Conservation (phyloP, 2,113 vertebrate genomes). For the Aegotheles bennettii region DNA sequence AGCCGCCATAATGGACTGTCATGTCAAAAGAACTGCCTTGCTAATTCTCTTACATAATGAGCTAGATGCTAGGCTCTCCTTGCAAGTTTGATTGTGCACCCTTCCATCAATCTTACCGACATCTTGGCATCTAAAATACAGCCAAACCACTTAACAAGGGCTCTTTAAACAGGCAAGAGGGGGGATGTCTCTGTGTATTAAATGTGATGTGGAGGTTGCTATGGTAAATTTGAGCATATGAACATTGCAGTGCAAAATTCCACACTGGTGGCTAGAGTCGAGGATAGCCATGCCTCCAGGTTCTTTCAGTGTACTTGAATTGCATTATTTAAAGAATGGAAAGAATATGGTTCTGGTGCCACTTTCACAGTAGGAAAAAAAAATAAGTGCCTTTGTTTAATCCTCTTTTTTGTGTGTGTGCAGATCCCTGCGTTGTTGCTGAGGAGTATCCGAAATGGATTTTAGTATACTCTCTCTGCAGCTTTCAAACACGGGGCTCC, state of each 20-base stretch:
- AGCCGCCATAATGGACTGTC: slow-evolving; percentile 71
- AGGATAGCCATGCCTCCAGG: slow-evolving; percentile 1
- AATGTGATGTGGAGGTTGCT: slow-evolving; percentile 63
- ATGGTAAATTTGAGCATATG: slow-evolving; percentile 56
- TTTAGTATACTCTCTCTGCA: not conserved
- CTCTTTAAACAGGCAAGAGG: slow-evolving; percentile 63
- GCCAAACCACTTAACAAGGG: slow-evolving; percentile 61
- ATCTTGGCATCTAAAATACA: slow-evolving; percentile 66
- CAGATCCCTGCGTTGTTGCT: not conserved
- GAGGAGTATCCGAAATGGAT: not conserved
- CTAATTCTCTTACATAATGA: slow-evolving; percentile 70
- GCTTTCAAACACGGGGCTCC: not conserved
- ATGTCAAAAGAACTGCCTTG: slow-evolving; percentile 67
- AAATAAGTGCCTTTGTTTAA: not conserved
- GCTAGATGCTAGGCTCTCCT: slow-evolving; percentile 63
- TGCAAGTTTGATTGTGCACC: slow-evolving; percentile 55
- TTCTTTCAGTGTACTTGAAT: not conserved
- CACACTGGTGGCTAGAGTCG: not conserved
- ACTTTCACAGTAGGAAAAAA: not conserved
- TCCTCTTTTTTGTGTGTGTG: not conserved
- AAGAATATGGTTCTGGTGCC: not conserved
- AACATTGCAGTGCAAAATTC: slow-evolving; percentile 34
- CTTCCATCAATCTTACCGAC: slow-evolving; percentile 64
- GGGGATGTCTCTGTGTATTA: slow-evolving; percentile 58
- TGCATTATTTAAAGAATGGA: not conserved